Evolutionary conservation across 2,797 vertebrate species (phyloP), one percentile per base, ranked within the genome.

Genomic region (Pogonophryne albipinna): DNA sequence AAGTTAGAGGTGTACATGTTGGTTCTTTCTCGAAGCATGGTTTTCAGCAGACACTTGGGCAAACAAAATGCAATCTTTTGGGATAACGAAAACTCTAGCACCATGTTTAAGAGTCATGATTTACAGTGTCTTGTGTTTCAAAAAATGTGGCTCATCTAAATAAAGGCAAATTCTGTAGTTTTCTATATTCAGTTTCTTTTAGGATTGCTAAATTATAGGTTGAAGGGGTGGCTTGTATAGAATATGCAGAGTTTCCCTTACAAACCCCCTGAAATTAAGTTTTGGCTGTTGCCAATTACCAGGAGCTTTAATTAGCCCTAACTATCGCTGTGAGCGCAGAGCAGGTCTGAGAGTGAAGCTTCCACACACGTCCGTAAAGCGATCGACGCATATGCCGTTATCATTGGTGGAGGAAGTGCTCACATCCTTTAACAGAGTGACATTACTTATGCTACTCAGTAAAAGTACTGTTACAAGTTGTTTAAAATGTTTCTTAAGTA

Each of bases 241-340:
- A 86, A 87, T 84, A 87, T 79, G 87, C 87, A 87, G 83, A 88
- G 87, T 87, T 90, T 87, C 77, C 79, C 76, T 76, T 66, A 79
- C 66, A 88, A 88, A 65, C 75, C 81, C 85, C 79, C 87, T 91
- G 38, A 93, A 92, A 93, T 93, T 91, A 91, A 82, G 74, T 86
- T 88, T 87, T 78, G 84, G 69, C 84, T 93, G 86, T 78, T 88
- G 84, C 80, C 87, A 93, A 93, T 93, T 93, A 92, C 85, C 79
- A 91, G 85, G 66, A 82, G 86, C 89, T 89, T 87, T 88, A 92
- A 91, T 92, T 90, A 91, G 83, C 65, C 49, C 80, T 78, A 86
- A 69, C 85, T 91, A 86, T 88, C 58, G 74, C 74, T 76, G 67
- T 65, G 57, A 84, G 71, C 4, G 62, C 86, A 19, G 61, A 83